Evolutionary conservation across 2,888 invertebrate genomes (phyloP), one percentile per base, ranked within the genome.

Genomic region (Temnothorax ravouxi): DNA sequence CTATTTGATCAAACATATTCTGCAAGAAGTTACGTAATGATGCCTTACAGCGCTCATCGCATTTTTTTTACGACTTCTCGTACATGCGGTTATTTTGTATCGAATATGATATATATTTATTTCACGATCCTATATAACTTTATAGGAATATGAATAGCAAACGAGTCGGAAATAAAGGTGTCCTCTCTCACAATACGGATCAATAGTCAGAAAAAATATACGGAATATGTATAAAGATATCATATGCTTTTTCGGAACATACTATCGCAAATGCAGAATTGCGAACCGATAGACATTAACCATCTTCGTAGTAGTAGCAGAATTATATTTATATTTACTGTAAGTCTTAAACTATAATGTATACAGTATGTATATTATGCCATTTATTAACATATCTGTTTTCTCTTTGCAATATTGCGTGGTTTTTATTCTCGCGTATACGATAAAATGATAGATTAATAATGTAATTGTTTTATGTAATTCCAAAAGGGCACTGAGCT

Each of bases 131-230:
- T 21, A 61, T 34, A 11, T 75, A 75, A 75, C 50, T 75, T 50
- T 38, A 62, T 50, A 38, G 64, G 21, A 50, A 62, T 50, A 15
- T 64, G 75, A 75, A 75, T 62, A 75, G 62, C 75, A 75, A 75
- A 75, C 64, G 47, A 64, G 64, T 75, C 18, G 75, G 75, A 75
- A 62, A 75, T 75, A 75, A 75, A 75, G 64, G 47, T 75, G 47
- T 75, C 29, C 29, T 64, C 29, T 64, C 50, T 62, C 50, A 50
- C 64, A 64, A 62, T 62, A 34, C 21, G 34, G 74, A 75, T 75
- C 61, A 47, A 75, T 75, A 75, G 47, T 34, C 47, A 6, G 62
- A 47, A 34, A 75, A 21, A 64, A 64, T 47, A 38, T 38, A 38
- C 15, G 47, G n/a, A 25, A 62, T 62, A 75, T 62, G 21, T 62